phyloP scores from a whole-genome alignment of 2,888 invertebrate genomes.

The Perithous albicinctus region DNA sequence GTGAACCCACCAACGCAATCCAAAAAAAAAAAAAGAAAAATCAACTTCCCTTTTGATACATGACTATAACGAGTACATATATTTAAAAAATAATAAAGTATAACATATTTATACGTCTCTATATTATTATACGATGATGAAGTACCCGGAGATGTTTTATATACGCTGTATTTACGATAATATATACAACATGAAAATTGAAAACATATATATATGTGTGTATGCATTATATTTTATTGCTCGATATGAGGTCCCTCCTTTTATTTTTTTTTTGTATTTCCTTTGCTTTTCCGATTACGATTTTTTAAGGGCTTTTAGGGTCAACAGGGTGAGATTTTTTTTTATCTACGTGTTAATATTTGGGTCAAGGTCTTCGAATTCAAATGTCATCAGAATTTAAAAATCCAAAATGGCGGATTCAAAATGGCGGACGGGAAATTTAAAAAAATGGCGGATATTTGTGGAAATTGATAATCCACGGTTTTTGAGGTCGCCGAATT shows the following conservation, averaged over 20 bases:
- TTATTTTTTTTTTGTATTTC: background rate
- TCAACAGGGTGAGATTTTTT: no score
- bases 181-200: constrained; percentile 75
- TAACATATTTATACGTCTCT: constrained; percentile 76
- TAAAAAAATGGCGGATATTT: no score
- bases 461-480: no score
- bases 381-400: no score
- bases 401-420: no score
- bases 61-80: constrained; percentile 66
- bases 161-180: constrained; percentile 81
- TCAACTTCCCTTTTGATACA: constrained; percentile 76
- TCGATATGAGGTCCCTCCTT: background rate
- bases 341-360: no score
- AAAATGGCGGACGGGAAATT: no score
- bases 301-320: no score
- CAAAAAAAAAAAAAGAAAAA: constrained; percentile 37
- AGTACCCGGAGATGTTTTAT: constrained; percentile 79
- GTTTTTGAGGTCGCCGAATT: no score
- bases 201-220: constrained; percentile 26
- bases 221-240: background rate
- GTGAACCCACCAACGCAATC: constrained; percentile 37
- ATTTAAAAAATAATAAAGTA: constrained; percentile 67
- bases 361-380: no score
- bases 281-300: background rate
- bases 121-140: constrained; percentile 74